These are phyloP conservation scores for Alloplasta piceator DNA, from an alignment of 2,888 invertebrate genomes.

Conservation along the genomic window DNA sequence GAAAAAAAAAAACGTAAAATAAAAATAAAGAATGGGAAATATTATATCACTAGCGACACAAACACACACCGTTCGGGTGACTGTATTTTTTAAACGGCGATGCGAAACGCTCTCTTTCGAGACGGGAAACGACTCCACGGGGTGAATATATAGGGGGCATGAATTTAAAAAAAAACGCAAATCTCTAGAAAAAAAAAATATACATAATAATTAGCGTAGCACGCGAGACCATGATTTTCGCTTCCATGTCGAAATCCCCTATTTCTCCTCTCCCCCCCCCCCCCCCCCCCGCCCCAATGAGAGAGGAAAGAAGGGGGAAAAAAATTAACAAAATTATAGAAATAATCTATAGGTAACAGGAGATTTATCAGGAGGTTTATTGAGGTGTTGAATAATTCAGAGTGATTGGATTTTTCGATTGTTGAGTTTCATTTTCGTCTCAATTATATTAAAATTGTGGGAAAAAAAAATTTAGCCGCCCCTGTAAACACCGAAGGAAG, in stretches of 20 bases:
- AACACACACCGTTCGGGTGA: constrained; percentile 21
- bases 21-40: constrained; percentile 9
- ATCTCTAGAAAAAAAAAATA: constrained; percentile 4
- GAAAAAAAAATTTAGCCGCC: constrained; percentile 30
- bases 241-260: constrained; percentile 50
- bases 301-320: constrained; percentile 4
- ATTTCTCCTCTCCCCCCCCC: constrained; percentile 7
- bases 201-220: constrained; percentile 42
- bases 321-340: constrained; percentile 13
- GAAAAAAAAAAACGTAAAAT: constrained; percentile 1
- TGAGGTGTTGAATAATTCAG: constrained; percentile 51
- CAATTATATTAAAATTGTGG: constrained; percentile 16
- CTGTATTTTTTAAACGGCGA: constrained; percentile 47
- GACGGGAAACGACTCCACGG: constrained; percentile 23
- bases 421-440: constrained; percentile 49
- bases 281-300: constrained; percentile 40
- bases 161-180: neutral
- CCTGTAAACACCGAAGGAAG: neutral
- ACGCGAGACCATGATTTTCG: constrained; percentile 44
- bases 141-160: constrained; percentile 24
- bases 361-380: constrained; percentile 45
- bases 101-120: constrained; percentile 20
- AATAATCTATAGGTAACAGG: constrained; percentile 36
- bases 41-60: constrained; percentile 36
- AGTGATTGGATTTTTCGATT: constrained; percentile 43